Conservation (phyloP, 2,888 invertebrate species). For the Euclidia mi region DNA sequence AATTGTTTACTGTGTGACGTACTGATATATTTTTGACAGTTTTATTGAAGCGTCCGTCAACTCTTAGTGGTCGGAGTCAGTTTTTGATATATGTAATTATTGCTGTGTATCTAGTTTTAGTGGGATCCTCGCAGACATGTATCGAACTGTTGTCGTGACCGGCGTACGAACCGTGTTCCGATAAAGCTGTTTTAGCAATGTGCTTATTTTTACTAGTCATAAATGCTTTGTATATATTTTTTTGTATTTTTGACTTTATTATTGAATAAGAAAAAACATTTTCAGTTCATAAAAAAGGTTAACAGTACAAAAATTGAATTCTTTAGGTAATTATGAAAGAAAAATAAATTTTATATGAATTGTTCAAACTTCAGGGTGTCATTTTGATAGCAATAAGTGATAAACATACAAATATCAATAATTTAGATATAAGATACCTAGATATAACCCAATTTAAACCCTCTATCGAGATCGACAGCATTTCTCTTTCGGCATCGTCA, state of each 20-base stretch:
- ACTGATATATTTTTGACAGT: slow-evolving; percentile 61
- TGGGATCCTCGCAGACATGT: slow-evolving; percentile 77
- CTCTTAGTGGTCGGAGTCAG: slow-evolving; percentile 67
- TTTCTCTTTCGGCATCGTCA: no score
- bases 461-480: no score
- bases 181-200: slow-evolving; percentile 74
- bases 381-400: slow-evolving; percentile 47
- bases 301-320: slow-evolving; percentile 65
- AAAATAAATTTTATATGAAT: slow-evolving; percentile 75
- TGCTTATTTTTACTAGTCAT: slow-evolving; percentile 87
- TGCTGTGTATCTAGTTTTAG: slow-evolving; percentile 68
- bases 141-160: slow-evolving; percentile 69
- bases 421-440: slow-evolving; percentile 1
- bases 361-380: slow-evolving; percentile 64
- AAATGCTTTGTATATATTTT: slow-evolving; percentile 85
- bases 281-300: slow-evolving; percentile 73
- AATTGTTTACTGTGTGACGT: slow-evolving; percentile 58
- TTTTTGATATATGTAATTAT: slow-evolving; percentile 75
- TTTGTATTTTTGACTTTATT: slow-evolving; percentile 81
- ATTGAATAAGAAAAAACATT: slow-evolving; percentile 73
- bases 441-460: no score
- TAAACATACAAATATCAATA: not conserved
- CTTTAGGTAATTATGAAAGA: slow-evolving; percentile 69
- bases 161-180: slow-evolving; percentile 61
- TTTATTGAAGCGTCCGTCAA: slow-evolving; percentile 61